A percentile compares a stretch with the other conserved stretches of the same genome.
phyloP scores from a whole-genome alignment of 2,888 invertebrate genomes.

The Physocephala rufipes region DNA sequence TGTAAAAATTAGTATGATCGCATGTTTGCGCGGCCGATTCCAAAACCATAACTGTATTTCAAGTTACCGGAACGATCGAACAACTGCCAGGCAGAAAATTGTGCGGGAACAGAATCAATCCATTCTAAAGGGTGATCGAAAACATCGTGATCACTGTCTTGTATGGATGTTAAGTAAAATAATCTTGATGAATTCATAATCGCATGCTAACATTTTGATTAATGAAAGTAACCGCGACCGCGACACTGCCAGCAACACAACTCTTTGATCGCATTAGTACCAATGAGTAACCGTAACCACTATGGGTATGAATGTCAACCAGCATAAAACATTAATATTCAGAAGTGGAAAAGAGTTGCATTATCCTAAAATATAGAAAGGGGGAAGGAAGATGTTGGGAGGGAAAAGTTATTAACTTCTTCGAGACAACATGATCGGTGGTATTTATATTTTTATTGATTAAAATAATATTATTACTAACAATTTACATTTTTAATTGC shows the following conservation, averaged over 20 bases:
- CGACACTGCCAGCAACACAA: slow-evolving; percentile 30
- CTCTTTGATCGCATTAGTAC: slow-evolving; percentile 21
- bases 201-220: slow-evolving; percentile 54
- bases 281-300: slow-evolving; percentile 29
- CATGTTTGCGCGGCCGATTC: slow-evolving; percentile 47
- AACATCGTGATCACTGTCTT: too few relatives aligned
- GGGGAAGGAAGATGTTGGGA: too few relatives aligned
- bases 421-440: too few relatives aligned
- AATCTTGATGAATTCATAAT: slow-evolving; percentile 65
- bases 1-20: slow-evolving; percentile 58
- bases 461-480: too few relatives aligned
- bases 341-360: too few relatives aligned
- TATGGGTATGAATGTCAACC: slow-evolving; percentile 56
- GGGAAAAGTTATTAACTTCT: too few relatives aligned
- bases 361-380: too few relatives aligned
- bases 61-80: slow-evolving; percentile 34
- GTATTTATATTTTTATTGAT: not conserved
- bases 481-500: too few relatives aligned
- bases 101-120: slow-evolving; percentile 42
- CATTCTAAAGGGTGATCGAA: slow-evolving; percentile 50
- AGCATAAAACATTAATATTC: too few relatives aligned
- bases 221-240: slow-evolving; percentile 41
- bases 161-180: slow-evolving; percentile 57
- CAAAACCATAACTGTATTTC: slow-evolving; percentile 28
- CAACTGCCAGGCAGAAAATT: slow-evolving; percentile 47